Evolutionary conservation across 2,797 vertebrate species (phyloP).

Genomic region (Lagorchestes hirsutus): DNA sequence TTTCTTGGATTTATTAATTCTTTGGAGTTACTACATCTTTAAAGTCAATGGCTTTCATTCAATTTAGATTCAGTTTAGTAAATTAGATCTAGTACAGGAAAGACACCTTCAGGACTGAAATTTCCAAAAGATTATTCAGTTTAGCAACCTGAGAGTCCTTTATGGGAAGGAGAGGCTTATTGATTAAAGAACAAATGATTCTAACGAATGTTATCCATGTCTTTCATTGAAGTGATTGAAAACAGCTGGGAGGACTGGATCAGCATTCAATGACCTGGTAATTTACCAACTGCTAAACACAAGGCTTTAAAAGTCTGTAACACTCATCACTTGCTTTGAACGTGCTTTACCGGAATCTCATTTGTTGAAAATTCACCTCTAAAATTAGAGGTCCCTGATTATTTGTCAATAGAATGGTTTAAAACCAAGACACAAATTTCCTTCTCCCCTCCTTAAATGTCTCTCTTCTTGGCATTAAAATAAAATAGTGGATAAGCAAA

Average conservation of each 20-base stretch:
- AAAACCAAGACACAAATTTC: background rate
- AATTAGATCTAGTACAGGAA: constrained; percentile 19
- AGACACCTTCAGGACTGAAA: background rate
- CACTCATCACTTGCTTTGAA: background rate
- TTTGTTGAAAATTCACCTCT: constrained; percentile 43
- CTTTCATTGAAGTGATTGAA: constrained; percentile 33
- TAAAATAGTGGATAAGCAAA: constrained; percentile 41
- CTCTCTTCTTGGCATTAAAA: constrained; percentile 38
- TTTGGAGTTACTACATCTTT: constrained; percentile 15
- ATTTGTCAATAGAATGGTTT: background rate
- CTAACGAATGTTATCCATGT: background rate
- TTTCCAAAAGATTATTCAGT: constrained; percentile 45
- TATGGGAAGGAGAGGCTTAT: background rate
- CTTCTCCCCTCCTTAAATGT: constrained; percentile 49
- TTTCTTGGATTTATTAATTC: constrained; percentile 14
- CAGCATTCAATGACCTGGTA: background rate
- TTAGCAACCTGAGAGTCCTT: constrained; percentile 26
- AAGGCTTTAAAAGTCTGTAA: background rate
- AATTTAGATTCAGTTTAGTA: constrained; percentile 11
- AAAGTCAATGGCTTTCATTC: background rate
- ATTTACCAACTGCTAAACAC: constrained; percentile 42
- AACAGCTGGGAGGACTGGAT: background rate
- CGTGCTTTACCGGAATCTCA: background rate
- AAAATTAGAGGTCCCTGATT: constrained; percentile 38
- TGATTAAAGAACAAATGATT: constrained; percentile 45